phyloP scores from a whole-genome alignment of 1,140 invertebrate genomes.

The Caenorhabditis tropicalis region DNA sequence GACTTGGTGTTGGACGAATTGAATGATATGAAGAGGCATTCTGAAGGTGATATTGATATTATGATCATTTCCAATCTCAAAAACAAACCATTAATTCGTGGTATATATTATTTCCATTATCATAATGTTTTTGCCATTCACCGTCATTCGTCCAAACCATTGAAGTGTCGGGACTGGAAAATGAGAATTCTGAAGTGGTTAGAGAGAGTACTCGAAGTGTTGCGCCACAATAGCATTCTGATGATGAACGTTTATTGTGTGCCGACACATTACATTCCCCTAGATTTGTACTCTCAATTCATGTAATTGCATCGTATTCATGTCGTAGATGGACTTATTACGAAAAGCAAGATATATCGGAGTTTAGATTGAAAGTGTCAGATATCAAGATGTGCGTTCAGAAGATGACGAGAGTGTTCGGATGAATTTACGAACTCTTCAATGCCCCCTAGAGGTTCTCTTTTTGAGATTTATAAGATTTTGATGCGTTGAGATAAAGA shows the following conservation, averaged over 20 bases:
- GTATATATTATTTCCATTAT: slow-evolving; percentile 17
- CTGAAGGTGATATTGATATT: neutral
- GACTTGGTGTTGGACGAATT: neutral
- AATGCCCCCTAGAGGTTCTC: neutral
- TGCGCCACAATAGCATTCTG: slow-evolving; percentile 40
- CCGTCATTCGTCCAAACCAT: slow-evolving; percentile 28
- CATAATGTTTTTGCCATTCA: slow-evolving; percentile 31
- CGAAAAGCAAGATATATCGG: slow-evolving; percentile 30
- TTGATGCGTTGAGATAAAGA: slow-evolving; percentile 35
- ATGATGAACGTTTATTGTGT: slow-evolving; percentile 36
- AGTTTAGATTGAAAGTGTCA: neutral
- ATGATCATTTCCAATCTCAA: neutral
- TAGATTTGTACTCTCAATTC: neutral
- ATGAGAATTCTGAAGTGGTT: slow-evolving; percentile 27
- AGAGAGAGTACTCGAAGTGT: slow-evolving; percentile 13
- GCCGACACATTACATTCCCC: neutral
- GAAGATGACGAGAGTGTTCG: neutral
- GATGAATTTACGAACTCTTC: slow-evolving; percentile 25
- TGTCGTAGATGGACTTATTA: slow-evolving; percentile 39
- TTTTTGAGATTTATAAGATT: slow-evolving; percentile 41
- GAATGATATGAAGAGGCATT: slow-evolving; percentile 23
- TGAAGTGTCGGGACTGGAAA: slow-evolving; percentile 39
- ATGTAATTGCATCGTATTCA: slow-evolving; percentile 14
- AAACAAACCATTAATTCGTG: slow-evolving; percentile 3
- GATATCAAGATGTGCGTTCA: neutral